These are phyloP conservation scores for Himalopsyche japonica DNA, from an alignment of 2,888 invertebrate genomes.

Conservation along the genomic window DNA sequence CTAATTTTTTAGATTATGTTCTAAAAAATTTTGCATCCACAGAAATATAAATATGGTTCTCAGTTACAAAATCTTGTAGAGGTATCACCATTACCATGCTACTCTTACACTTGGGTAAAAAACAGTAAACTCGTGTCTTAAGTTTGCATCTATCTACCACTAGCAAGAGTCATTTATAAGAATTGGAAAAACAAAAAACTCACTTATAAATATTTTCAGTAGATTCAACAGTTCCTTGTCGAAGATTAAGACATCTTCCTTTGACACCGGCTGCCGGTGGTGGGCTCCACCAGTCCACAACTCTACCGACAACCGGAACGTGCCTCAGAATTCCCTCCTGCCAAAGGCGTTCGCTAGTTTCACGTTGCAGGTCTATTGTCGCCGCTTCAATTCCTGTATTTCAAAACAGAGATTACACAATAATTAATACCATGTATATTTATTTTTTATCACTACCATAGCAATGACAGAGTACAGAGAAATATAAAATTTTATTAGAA, in stretches of 20 bases:
- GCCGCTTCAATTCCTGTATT: slow-evolving; percentile 86
- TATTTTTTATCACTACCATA: too few relatives aligned
- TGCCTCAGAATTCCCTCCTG: slow-evolving; percentile 93
- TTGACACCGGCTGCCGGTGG: slow-evolving; percentile 70
- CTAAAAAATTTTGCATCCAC: too few relatives aligned
- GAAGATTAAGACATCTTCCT: slow-evolving; percentile 81
- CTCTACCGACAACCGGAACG: slow-evolving; percentile 90
- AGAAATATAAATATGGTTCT: too few relatives aligned
- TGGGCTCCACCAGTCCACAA: slow-evolving; percentile 97
- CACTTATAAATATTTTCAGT: slow-evolving; percentile 74
- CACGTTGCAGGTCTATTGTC: slow-evolving; percentile 86
- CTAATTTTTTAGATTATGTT: too few relatives aligned
- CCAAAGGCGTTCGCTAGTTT: slow-evolving; percentile 87
- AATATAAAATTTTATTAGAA: too few relatives aligned
- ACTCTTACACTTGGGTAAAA: too few relatives aligned
- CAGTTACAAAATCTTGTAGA: too few relatives aligned
- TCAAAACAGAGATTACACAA: not conserved
- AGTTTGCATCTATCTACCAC: too few relatives aligned
- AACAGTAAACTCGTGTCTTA: too few relatives aligned
- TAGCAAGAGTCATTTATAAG: not conserved
- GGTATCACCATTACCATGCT: too few relatives aligned
- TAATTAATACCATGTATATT: too few relatives aligned
- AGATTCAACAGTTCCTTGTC: slow-evolving; percentile 77
- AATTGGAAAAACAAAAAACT: slow-evolving; percentile 19
- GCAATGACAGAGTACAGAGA: too few relatives aligned